phyloP scores from a whole-genome alignment of 2,888 invertebrate genomes.

The Alcis repandata region DNA sequence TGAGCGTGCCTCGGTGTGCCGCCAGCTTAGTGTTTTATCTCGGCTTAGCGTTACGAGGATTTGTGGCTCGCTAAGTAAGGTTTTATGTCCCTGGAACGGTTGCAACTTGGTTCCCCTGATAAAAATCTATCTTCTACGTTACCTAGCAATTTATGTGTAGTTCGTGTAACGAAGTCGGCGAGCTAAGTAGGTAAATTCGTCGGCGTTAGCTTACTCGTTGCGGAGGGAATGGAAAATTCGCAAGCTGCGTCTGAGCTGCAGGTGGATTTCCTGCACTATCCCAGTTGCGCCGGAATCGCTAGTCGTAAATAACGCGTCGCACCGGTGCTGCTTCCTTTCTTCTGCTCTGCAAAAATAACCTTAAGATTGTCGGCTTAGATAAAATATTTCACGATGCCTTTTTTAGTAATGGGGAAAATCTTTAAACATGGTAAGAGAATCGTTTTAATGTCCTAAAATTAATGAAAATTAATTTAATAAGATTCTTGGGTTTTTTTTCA shows the following conservation, averaged over 20 bases:
- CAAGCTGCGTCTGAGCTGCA: constrained; percentile 51
- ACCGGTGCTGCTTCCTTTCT: constrained; percentile 76
- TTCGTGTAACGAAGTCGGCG: constrained; percentile 35
- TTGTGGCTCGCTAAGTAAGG: constrained; percentile 85
- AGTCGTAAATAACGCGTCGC: constrained; percentile 80
- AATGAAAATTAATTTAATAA: too few species aligned
- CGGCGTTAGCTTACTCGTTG: constrained; percentile 35
- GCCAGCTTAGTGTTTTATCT: constrained; percentile 85
- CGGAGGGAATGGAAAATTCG: constrained; percentile 47
- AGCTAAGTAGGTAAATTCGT: constrained; percentile 27
- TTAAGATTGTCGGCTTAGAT: constrained; percentile 59
- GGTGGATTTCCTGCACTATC: constrained; percentile 72
- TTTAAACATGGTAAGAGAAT: too few species aligned
- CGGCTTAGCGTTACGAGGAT: constrained; percentile 86
- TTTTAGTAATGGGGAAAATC: background rate
- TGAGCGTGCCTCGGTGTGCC: constrained; percentile 76
- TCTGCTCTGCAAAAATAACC: constrained; percentile 64
- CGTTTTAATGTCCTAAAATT: too few species aligned
- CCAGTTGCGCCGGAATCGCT: constrained; percentile 73
- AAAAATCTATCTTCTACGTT: constrained; percentile 72
- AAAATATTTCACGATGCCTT: constrained; percentile 34
- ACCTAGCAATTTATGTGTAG: constrained; percentile 52
- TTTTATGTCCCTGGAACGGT: constrained; percentile 82
- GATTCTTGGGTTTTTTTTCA: too few species aligned
- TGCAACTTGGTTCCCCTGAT: constrained; percentile 79